Percentiles rank a stretch among this genome's conserved stretches.
Conservation (phyloP, 2,113 vertebrate genomes). For the Vombatus ursinus region DNA sequence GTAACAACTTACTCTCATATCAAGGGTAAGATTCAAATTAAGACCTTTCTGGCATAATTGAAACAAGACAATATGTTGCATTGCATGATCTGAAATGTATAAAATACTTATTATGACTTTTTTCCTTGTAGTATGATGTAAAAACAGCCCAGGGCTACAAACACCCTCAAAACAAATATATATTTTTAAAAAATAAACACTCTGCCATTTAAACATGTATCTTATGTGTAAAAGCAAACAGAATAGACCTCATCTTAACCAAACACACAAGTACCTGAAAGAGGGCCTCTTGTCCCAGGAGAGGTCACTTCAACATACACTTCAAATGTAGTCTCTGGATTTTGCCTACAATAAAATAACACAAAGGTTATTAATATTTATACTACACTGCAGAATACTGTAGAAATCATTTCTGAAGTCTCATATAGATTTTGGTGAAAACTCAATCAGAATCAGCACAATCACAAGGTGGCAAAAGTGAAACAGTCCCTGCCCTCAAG, state of each 20-base stretch:
- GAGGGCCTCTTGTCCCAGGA: conserved; percentile 83
- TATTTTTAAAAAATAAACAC: conserved; percentile 38
- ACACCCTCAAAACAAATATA: conserved; percentile 42
- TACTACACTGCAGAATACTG: neutral
- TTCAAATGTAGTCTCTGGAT: conserved; percentile 94
- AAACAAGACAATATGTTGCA: neutral
- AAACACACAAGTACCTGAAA: conserved; percentile 84
- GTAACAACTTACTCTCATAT: conserved; percentile 36
- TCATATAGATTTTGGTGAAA: conserved; percentile 5
- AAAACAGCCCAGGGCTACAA: conserved; percentile 25
- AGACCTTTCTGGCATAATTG: conserved; percentile 28
- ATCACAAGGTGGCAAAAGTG: conserved; percentile 5
- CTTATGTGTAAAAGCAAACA: conserved; percentile 47
- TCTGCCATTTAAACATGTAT: conserved; percentile 8
- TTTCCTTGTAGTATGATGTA: conserved; percentile 23
- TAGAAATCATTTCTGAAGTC: conserved; percentile 30
- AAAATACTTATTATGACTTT: conserved; percentile 32
- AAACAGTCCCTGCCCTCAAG: neutral
- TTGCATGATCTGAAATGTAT: neutral
- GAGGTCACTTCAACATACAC: conserved; percentile 93
- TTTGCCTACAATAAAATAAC: conserved; percentile 88
- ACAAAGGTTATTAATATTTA: conserved; percentile 36
- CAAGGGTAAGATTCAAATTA: conserved; percentile 49
- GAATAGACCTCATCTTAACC: neutral
- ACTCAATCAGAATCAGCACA: conserved; percentile 42